Percentiles rank a stretch among this genome's conserved stretches.
These are phyloP conservation scores for Lycocerus yunnanus DNA, from an alignment of 2,888 invertebrate species.

Conservation along the genomic window DNA sequence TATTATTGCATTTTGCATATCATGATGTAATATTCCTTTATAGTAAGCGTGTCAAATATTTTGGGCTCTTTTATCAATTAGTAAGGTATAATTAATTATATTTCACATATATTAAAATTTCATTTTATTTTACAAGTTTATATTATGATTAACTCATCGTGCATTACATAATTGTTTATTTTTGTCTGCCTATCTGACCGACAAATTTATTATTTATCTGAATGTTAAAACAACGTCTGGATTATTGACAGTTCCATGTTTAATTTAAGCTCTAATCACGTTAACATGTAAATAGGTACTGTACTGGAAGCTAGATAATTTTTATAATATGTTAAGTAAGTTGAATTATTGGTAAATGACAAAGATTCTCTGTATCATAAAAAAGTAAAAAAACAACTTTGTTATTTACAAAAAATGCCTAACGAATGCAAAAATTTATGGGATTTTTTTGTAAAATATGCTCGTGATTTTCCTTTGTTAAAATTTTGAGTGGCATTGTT, in stretches of 20 bases:
- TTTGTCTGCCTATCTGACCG: not conserved
- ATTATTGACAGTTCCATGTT: not conserved
- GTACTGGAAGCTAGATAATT: not conserved
- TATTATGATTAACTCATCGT: not conserved
- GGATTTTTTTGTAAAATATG: not conserved
- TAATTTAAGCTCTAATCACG: not conserved
- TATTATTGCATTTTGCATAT: not conserved
- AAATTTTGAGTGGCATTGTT: not conserved
- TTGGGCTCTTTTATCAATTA: not conserved
- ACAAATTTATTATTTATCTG: not conserved
- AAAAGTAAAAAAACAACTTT: not conserved
- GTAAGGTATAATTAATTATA: not conserved
- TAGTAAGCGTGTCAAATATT: not conserved
- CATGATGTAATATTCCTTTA: not conserved
- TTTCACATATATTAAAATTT: not conserved
- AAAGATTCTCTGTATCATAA: not conserved
- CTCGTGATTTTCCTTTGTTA: not conserved
- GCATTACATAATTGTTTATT: not conserved
- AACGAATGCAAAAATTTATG: not conserved
- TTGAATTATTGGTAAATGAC: not conserved
- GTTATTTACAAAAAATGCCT: not conserved
- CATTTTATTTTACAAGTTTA: not conserved
- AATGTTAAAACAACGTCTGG: not conserved
- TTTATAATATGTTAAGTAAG: constrained; percentile 3
- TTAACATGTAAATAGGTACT: constrained; percentile 1